Evolutionary conservation across 2,113 vertebrate species (phyloP), one percentile per base, ranked within the genome.

Genomic region (Paracanthobrama guichenoti): DNA sequence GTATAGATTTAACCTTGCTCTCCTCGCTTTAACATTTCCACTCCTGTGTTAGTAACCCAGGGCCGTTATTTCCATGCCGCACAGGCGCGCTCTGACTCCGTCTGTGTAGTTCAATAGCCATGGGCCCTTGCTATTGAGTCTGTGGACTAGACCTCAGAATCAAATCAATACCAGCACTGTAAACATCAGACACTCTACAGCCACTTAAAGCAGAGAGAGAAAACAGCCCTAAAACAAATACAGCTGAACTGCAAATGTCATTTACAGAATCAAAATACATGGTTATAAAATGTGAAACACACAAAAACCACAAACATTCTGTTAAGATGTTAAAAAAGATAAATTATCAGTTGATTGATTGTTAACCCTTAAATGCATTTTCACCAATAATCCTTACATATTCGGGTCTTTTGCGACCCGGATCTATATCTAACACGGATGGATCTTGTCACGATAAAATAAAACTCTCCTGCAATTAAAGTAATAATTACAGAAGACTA

Each of bases 1-100:
- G 74, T 86, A 88, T 85, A 83, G 86, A 85, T 89, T 87, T 89
- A 86, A 88, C 88, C 88, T 86, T 59, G 60, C 85, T 86, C 62
- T 71, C 80, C 85, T 83, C 75, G 44, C 79, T 86, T 82, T 81
- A 85, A 86, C 82, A 85, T 86, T 82, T 86, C 71, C 76, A 77
- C 44, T 82, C n/a, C 10, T 42, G 60, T 74, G 42, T 85, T 83
- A 79, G 79, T 85, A 80, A 83, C 75, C 86, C 85, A 48, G 44
- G 71, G 79, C 85, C 84, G 46, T 81, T 87, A 67, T 87, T 86
- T 84, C 79, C 79, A 42, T 71, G 24, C 26, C n/a, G 18, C 35
- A 60, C 42, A 64, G 10, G 44, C 53, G 55, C 50, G 66, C 26
- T 75, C 62, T 84, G 77, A 85, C 71, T 69, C 84, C 84, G 46